Base-by-base conservation (phyloP, 2,888 invertebrate species). In the Apotomis betuletana region DNA sequence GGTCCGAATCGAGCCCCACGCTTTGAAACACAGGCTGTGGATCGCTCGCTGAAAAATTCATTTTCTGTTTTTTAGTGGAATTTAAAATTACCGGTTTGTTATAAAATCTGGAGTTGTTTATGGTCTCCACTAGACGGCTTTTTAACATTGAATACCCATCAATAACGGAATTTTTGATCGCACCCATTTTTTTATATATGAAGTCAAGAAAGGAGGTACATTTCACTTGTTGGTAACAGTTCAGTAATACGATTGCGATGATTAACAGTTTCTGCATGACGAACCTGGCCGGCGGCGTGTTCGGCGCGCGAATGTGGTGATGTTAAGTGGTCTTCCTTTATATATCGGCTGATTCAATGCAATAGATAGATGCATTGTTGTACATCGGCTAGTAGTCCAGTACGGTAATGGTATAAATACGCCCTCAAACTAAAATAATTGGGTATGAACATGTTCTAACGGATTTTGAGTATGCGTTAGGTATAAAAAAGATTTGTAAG, bases 171-270 rank as follows among this genome's bases (percentile, higher is more conserved):
- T 5, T 8, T 46, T 46, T 57, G 27, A 65, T 44, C 4, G 12
- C 55, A 27, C 4, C 55, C 27, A 64, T 41, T 6, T 52, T 38
- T 15, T 4, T 13, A 64, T 41, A 13, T 44, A 87, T 6, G 5
- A 62, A 73, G 12, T 82, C 78, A 4, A 82, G 70, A 12, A 85
- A 51, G 5, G 78, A 76, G 3, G 57, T 44, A 74, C 85, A 80
- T 41, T 75, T 75, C 3, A 81, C 82, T 74, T 72, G 74, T 71
- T 78, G 74, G 67, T 78, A 79, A 63, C 77, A 70, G 12, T 58
- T 60, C 54, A 78, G 58, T 27, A 80, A 49, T 51, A 77, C 73
- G 44, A 78, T 41, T 38, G 80, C 36, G 58, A 77, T 60, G 27
- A 77, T 65, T 38, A 75, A 38, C 15, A 73, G 13, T 67, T 73